Conservation (phyloP, 2,888 invertebrate species). For the Nowickia ferox region DNA sequence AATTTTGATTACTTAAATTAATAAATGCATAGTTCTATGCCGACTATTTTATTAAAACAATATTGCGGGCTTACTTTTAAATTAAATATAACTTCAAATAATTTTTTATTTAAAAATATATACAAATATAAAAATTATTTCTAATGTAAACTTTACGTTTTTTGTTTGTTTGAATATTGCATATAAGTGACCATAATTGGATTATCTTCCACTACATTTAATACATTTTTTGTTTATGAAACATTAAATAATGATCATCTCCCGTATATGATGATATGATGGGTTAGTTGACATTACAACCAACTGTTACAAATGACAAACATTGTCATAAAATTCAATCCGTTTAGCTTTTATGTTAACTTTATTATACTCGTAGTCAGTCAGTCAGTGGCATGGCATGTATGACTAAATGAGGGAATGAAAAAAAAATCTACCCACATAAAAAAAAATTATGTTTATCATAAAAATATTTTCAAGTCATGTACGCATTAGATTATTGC, state of each 20-base stretch:
- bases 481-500: not conserved
- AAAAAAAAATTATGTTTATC: constrained; percentile 10
- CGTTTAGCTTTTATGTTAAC: constrained; percentile 59
- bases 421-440: constrained; percentile 36
- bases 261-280: constrained; percentile 63
- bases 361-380: not conserved
- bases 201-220: constrained; percentile 83
- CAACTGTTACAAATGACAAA: constrained; percentile 67
- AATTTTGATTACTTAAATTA: constrained; percentile 10
- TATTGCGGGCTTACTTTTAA: constrained; percentile 61
- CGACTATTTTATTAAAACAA: constrained; percentile 7
- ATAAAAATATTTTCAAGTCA: not conserved
- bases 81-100: constrained; percentile 21
- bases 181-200: constrained; percentile 83
- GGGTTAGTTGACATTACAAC: constrained; percentile 65
- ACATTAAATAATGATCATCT: constrained; percentile 73
- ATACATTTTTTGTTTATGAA: constrained; percentile 76
- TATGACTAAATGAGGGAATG: constrained; percentile 33
- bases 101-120: not conserved
- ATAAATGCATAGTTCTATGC: constrained; percentile 48
- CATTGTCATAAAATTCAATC: constrained; percentile 61
- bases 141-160: not conserved
- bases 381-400: constrained; percentile 2
- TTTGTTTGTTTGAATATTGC: constrained; percentile 67
- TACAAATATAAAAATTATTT: not conserved